A percentile compares a stretch with the other conserved stretches of the same genome.
Conservation (phyloP, 2,888 invertebrate genomes). For the Lamellibrachia satsuma region DNA sequence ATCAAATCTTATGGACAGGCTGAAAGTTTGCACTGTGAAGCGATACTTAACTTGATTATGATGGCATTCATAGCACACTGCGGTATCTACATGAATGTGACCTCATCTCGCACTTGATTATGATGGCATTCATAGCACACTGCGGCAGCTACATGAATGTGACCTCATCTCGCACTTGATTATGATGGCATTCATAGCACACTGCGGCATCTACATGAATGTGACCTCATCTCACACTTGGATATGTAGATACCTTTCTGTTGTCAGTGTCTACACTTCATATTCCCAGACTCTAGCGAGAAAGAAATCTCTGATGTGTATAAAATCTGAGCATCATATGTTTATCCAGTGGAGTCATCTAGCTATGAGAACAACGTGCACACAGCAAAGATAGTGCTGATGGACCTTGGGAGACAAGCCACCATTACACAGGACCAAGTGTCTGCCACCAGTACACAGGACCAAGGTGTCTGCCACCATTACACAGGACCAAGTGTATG, state of each 20-base stretch:
- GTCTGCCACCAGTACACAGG: too few species aligned
- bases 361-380: neutral
- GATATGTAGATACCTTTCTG: neutral
- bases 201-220: too few species aligned
- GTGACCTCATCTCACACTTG: too few species aligned
- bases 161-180: neutral
- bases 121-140: too few species aligned
- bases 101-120: neutral
- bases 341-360: neutral
- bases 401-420: neutral
- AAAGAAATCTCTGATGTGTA: neutral
- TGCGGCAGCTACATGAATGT: too few species aligned
- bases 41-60: neutral
- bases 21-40: neutral
- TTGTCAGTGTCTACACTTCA: neutral
- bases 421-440: neutral
- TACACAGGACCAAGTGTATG: neutral
- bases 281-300: neutral
- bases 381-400: neutral
- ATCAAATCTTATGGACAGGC: neutral
- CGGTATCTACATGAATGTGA: neutral
- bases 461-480: neutral
- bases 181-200: too few species aligned
- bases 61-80: neutral
- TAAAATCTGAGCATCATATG: neutral